Percentiles rank a stretch among this genome's conserved stretches.
These are phyloP conservation scores for Ellobium chinense DNA, from an alignment of 2,888 invertebrate genomes.

Conservation along the genomic window DNA sequence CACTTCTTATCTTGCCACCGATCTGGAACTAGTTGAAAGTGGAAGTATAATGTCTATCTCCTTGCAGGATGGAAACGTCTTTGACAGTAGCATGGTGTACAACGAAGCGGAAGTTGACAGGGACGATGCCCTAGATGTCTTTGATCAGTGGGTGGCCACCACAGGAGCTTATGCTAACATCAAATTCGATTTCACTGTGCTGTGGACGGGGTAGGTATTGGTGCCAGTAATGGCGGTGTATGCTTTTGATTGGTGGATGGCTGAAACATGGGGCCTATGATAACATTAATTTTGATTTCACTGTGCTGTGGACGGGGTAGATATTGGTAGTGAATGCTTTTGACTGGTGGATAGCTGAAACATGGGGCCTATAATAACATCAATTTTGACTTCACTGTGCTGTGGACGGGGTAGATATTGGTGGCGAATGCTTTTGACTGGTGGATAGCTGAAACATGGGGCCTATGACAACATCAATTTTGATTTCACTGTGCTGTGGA, in stretches of 20 bases:
- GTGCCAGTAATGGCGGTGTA: too few species aligned
- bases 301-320: neutral
- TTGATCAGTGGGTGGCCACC: neutral
- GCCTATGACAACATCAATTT: neutral
- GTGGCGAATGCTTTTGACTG: neutral
- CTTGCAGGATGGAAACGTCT: too few species aligned
- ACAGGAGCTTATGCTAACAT: neutral
- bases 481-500: neutral
- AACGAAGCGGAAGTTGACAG: neutral
- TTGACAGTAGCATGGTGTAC: too few species aligned
- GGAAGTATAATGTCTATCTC: too few species aligned
- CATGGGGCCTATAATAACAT: neutral
- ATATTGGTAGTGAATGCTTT: neutral
- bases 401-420: neutral
- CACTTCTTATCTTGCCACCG: too few species aligned
- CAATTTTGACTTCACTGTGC: neutral
- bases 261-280: neutral
- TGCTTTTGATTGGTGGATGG: neutral
- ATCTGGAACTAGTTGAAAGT: too few species aligned
- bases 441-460: neutral
- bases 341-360: neutral
- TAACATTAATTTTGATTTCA: neutral
- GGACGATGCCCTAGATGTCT: neutral
- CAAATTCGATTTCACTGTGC: neutral
- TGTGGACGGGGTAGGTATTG: neutral